Percentiles rank a stretch among this genome's conserved stretches.
Evolutionary conservation across 2,797 vertebrate genomes (phyloP).

Genomic region (Choloepus didactylus): DNA sequence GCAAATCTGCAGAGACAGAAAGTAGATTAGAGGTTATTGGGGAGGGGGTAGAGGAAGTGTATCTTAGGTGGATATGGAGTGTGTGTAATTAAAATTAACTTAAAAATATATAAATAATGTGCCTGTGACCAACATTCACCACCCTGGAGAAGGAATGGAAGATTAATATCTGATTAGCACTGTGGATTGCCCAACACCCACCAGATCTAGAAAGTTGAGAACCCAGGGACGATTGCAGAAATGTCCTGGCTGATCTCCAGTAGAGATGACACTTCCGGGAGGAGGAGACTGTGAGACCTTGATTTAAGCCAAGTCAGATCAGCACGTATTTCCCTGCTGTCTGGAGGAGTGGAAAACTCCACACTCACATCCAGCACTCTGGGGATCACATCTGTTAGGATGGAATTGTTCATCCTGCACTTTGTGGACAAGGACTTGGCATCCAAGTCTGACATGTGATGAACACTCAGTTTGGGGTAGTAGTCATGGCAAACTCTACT

Average conservation of each 20-base stretch:
- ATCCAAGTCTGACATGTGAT: constrained; percentile 39
- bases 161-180: too few relatives aligned
- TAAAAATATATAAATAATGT: not conserved
- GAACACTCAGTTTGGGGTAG: not conserved
- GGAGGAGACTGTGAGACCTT: not conserved
- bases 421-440: constrained; percentile 52
- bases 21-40: too few relatives aligned
- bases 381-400: constrained; percentile 66
- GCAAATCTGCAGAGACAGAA: too few relatives aligned
- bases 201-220: not conserved
- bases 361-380: not conserved
- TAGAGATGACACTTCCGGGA: not conserved
- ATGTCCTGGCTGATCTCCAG: not conserved
- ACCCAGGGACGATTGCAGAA: not conserved
- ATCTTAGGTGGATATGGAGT: too few relatives aligned
- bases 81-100: not conserved
- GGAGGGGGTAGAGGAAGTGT: too few relatives aligned
- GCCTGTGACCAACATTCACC: not conserved
- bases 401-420: constrained; percentile 28
- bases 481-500: not conserved
- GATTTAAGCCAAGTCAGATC: not conserved
- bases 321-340: not conserved
- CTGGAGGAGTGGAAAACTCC: constrained; percentile 62
- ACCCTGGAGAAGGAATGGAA: not conserved
- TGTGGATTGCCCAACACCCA: not conserved